Conservation (phyloP, 2,113 vertebrate genomes). For the Chascanopsetta lugubris region DNA sequence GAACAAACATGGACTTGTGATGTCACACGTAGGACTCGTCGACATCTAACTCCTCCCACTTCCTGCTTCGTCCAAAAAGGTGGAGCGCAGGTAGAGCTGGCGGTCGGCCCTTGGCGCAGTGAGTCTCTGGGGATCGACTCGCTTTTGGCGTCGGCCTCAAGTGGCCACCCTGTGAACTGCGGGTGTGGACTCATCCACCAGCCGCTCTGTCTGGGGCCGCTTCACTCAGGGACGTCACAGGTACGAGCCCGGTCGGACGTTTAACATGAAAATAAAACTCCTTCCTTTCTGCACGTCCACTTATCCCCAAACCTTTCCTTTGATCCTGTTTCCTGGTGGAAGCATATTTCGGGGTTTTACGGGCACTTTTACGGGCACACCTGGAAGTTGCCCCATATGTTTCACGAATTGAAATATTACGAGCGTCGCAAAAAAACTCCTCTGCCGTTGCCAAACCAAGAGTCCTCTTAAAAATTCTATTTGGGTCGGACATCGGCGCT, state of each 20-base stretch:
- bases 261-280: conserved; percentile 21
- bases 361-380: conserved; percentile 48
- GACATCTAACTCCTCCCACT: too few relatives aligned
- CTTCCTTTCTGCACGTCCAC: too few relatives aligned
- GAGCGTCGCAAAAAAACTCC: conserved; percentile 45
- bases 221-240: conserved; percentile 1
- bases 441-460: conserved; percentile 42
- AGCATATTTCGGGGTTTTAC: conserved; percentile 43
- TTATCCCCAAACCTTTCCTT: conserved; percentile 38
- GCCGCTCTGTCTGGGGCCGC: not conserved
- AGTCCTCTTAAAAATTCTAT: conserved; percentile 15
- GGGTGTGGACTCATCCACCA: conserved; percentile 9
- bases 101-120: too few relatives aligned
- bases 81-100: too few relatives aligned
- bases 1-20: too few relatives aligned
- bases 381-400: conserved; percentile 51
- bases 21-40: too few relatives aligned
- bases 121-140: too few relatives aligned
- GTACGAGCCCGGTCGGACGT: not conserved
- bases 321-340: conserved; percentile 42
- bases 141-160: conserved; percentile 16
- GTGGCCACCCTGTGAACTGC: conserved; percentile 6
- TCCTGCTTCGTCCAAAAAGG: too few relatives aligned
- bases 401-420: conserved; percentile 52
- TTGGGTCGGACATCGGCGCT: not conserved